phyloP scores from a whole-genome alignment of 2,797 vertebrate species.

The Champsocephalus gunnari region DNA sequence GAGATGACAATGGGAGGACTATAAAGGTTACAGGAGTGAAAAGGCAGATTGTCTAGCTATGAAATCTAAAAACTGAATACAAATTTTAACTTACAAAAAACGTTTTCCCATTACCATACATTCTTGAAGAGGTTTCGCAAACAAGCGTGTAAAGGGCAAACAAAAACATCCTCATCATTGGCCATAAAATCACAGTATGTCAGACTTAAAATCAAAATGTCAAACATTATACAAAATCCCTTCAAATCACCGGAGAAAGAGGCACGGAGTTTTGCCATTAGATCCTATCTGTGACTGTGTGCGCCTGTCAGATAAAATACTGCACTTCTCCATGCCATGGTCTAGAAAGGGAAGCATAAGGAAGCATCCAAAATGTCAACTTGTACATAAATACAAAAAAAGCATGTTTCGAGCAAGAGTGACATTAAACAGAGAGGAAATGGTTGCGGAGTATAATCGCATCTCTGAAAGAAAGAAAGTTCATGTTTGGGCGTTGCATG shows the following conservation, averaged over 20 bases:
- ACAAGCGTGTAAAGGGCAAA: not conserved
- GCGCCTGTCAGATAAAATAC: constrained; percentile 75
- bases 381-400: constrained; percentile 64
- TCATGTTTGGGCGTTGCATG: constrained; percentile 39
- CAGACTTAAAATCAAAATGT: constrained; percentile 77
- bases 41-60: not conserved
- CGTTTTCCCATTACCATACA: not conserved
- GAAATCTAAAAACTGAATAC: not conserved
- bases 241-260: constrained; percentile 52
- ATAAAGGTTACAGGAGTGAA: constrained; percentile 14
- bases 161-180: constrained; percentile 23
- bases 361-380: constrained; percentile 77
- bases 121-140: not conserved
- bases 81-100: constrained; percentile 2
- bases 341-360: constrained; percentile 60
- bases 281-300: constrained; percentile 65
- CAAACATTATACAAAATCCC: constrained; percentile 67
- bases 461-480: constrained; percentile 35
- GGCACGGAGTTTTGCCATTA: constrained; percentile 58
- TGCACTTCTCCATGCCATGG: constrained; percentile 59
- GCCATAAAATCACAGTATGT: constrained; percentile 63
- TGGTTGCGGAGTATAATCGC: constrained; percentile 24
- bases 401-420: constrained; percentile 7
- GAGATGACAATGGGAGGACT: constrained; percentile 6
- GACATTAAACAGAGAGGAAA: constrained; percentile 68